These are phyloP conservation scores for Paratrypauchen microcephalus DNA, from an alignment of 2,797 vertebrate species.

Conservation along the genomic window DNA sequence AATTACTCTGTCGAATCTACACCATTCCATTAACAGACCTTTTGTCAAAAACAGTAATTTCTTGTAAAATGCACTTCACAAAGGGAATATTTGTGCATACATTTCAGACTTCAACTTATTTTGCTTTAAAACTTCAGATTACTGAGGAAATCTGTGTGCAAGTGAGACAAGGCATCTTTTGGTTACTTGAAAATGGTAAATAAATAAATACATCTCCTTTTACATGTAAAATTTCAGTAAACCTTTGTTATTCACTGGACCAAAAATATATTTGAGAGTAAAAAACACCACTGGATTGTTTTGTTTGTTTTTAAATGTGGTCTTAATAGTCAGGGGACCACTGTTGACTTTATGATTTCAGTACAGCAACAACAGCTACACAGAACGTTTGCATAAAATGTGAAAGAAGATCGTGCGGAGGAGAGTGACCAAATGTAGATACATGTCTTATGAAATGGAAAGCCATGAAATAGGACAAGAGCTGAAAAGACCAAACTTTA, in stretches of 20 bases:
- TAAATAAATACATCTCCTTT: neutral
- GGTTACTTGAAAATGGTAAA: conserved; percentile 1
- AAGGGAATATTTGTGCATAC: neutral
- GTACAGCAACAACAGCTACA: conserved; percentile 19
- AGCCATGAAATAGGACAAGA: conserved; percentile 67
- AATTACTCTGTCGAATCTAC: neutral
- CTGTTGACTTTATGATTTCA: neutral
- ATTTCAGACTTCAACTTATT: neutral
- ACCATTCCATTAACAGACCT: neutral
- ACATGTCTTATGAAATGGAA: conserved; percentile 58
- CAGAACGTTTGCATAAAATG: conserved; percentile 40
- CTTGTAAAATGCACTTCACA: neutral
- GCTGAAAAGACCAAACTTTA: conserved; percentile 68
- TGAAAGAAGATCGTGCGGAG: neutral
- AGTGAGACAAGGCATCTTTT: neutral
- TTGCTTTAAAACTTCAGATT: neutral
- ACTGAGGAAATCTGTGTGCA: neutral
- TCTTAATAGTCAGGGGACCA: neutral
- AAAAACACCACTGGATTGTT: neutral
- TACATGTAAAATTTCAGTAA: neutral
- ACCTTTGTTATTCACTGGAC: neutral
- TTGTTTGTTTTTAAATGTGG: neutral
- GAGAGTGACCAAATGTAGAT: conserved; percentile 65
- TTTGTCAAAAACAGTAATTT: neutral
- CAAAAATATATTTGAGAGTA: neutral